Conservation (phyloP, 2,888 invertebrate species). For the Philaethria dido region DNA sequence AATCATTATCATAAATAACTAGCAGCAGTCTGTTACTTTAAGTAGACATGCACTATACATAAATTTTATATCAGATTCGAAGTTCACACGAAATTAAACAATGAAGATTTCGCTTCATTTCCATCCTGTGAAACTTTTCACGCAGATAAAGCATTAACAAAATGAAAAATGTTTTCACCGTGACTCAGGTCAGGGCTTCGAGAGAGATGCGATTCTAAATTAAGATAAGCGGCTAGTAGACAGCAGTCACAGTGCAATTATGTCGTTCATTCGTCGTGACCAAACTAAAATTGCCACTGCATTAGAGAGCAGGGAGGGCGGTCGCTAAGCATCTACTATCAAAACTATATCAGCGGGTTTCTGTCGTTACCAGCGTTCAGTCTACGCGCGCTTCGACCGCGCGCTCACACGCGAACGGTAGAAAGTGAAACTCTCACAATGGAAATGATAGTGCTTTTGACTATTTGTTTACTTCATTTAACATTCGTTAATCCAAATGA, state of each 20-base stretch:
- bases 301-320: constrained; percentile 77
- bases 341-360: constrained; percentile 78
- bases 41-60: background rate
- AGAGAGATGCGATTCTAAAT: constrained; percentile 77
- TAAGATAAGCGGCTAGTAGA: constrained; percentile 73
- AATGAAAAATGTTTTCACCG: constrained; percentile 79
- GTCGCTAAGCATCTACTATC: constrained; percentile 75
- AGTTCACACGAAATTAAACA: constrained; percentile 11
- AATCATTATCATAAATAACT: background rate
- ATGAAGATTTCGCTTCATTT: constrained; percentile 19
- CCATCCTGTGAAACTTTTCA: constrained; percentile 57
- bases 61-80: constrained; percentile 3
- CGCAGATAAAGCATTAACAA: constrained; percentile 72
- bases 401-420: constrained; percentile 66
- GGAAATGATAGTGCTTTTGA: constrained; percentile 75
- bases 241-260: constrained; percentile 79
- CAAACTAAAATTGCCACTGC: constrained; percentile 75
- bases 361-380: constrained; percentile 68
- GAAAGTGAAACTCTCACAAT: constrained; percentile 74
- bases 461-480: constrained; percentile 61
- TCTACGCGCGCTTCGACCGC: constrained; percentile 66
- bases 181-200: constrained; percentile 74
- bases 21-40: background rate
- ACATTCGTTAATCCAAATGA: constrained; percentile 61
- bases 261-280: constrained; percentile 80